phyloP scores from a whole-genome alignment of 2,113 vertebrate species.

The Centropus unirufus region DNA sequence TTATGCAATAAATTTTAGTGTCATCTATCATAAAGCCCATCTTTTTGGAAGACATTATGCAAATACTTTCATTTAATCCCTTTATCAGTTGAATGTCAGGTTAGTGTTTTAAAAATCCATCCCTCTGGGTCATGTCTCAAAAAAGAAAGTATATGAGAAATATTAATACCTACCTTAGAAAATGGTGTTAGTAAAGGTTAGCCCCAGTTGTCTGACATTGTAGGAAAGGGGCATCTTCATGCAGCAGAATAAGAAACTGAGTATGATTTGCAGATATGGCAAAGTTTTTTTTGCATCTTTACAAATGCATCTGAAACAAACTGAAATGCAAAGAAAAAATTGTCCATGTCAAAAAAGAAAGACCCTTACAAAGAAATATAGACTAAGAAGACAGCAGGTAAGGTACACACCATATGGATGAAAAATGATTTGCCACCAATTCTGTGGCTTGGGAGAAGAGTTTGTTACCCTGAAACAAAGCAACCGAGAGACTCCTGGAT shows the following conservation, averaged over 20 bases:
- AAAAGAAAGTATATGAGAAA: not conserved
- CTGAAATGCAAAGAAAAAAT: not conserved
- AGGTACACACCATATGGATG: not conserved
- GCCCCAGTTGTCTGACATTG: not conserved
- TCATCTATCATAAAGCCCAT: constrained; percentile 27
- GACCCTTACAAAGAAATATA: not conserved
- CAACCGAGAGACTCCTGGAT: not conserved
- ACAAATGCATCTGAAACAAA: not conserved
- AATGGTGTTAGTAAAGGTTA: not conserved
- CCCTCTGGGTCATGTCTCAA: not conserved
- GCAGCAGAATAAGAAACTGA: not conserved
- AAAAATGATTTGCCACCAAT: not conserved
- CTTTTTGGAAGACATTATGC: constrained; percentile 26
- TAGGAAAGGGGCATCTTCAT: not conserved
- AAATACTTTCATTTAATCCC: constrained; percentile 46
- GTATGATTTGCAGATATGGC: not conserved
- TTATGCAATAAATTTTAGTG: constrained; percentile 32
- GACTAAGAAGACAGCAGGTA: not conserved
- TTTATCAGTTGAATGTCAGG: constrained; percentile 46
- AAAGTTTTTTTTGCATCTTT: not conserved
- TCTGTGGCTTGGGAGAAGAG: not conserved
- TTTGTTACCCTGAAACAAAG: not conserved
- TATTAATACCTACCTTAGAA: not conserved
- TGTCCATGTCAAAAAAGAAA: not conserved
- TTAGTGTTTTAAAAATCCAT: constrained; percentile 40